These are phyloP conservation scores for Lanistes nyassanus DNA, from an alignment of 1,140 invertebrate species.

Conservation along the genomic window DNA sequence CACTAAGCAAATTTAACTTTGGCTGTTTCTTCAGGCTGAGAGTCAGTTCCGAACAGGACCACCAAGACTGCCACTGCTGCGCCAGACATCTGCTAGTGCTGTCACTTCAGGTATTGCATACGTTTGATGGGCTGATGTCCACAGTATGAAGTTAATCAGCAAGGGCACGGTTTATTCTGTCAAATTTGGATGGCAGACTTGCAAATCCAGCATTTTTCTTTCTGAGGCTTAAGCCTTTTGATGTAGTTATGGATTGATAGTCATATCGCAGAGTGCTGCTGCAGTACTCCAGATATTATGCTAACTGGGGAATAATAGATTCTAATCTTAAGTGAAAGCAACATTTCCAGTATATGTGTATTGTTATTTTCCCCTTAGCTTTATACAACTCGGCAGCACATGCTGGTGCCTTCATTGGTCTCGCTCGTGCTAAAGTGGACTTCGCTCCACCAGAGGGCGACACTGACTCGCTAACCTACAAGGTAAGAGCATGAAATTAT, in stretches of 20 bases:
- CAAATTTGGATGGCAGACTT: too few relatives aligned
- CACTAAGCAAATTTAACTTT: too few relatives aligned
- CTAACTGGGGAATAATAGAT: too few relatives aligned
- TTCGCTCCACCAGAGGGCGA: constrained; percentile 33
- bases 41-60: neutral
- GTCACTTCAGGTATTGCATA: neutral
- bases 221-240: too few relatives aligned
- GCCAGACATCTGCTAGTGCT: neutral
- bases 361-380: neutral
- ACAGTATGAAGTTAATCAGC: too few relatives aligned
- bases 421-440: constrained; percentile 28
- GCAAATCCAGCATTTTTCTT: too few relatives aligned
- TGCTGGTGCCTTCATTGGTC: constrained; percentile 29
- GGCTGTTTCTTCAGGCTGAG: neutral
- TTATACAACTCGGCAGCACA: constrained; percentile 20
- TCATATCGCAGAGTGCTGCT: too few relatives aligned
- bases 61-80: constrained; percentile 7
- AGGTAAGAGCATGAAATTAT: constrained; percentile 13
- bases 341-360: neutral
- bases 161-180: too few relatives aligned
- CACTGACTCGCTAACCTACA: constrained; percentile 29
- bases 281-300: too few relatives aligned
- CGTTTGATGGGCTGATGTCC: too few relatives aligned
- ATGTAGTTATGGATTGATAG: too few relatives aligned
- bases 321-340: too few relatives aligned